Base-by-base conservation (phyloP, 2,797 vertebrate species). In the Meda fulgida region DNA sequence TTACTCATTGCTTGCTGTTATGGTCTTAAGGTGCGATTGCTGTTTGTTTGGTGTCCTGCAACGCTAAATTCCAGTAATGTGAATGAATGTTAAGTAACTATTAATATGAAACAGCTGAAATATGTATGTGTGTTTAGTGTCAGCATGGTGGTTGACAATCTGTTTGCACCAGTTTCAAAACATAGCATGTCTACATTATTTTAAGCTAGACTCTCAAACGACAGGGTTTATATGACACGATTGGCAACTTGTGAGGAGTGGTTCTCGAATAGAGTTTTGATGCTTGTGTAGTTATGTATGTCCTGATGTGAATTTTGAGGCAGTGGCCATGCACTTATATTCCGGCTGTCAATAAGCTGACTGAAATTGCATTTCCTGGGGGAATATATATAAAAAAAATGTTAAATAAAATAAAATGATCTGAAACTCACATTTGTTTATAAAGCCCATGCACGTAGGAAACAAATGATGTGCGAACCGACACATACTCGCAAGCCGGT, bases 241-340 rank as follows among this genome's bases (percentile, higher is more conserved):
- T 16, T 55, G 34, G 66, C 9, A 70, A 36, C 14, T 40, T 40
- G 38, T 19, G 53, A 60, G 53, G 19, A 78, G 58, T 31, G n/a
- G n/a, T 82, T 83, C 2, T 87, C 21, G 2, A 60, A 91, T 88
- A 90, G 51, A 89, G 92, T 93, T 89, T 67, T 91, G n/a, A 58
- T 84, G 84, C 72, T 77, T 80, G 81, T 73, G 71, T 80, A 43
- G 72, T 78, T 75, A 26, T 81, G 51, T 84, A 76, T 83, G 58
- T 55, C 71, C 60, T 67, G 81, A 79, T 88, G 88, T 88, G 82
- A 85, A 88, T 81, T 51, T 46, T 67, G 36, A 83, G 81, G 69
- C 83, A 38, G 71, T 79, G 76, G 60, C 84, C 18, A 89, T 89
- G 91, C 91, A 92, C 91, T 92, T 92, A 88, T 80, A 80, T 89